Base-by-base conservation (phyloP, 2,888 invertebrate genomes). In the Luperina testacea region DNA sequence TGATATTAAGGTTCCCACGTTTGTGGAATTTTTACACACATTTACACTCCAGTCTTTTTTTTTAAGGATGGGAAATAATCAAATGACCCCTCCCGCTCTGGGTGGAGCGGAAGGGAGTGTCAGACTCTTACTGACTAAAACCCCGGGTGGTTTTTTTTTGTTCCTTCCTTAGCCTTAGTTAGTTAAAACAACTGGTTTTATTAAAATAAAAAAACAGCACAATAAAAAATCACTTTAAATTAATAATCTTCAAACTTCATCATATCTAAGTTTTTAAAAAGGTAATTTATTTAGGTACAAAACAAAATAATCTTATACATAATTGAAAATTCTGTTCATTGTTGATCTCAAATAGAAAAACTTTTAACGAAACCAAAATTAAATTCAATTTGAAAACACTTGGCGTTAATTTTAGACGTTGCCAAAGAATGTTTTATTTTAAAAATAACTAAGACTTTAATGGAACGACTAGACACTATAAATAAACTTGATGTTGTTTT, bases 401-500 rank as follows among this genome's bases (percentile, higher is more conserved):
- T 81, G 15, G 53, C n/a, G 74, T 78, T 72, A 81, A 79, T 82
- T 78, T 84, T 53, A 63, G 68, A 51, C 17, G 53, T 69, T 80
- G 27, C 9, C 24, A 73, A 84, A 80, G 13, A 72, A 73, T 53
- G 64, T 77, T 78, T 86, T 72, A 75, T 78, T 81, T 67, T 15
- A 53, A 68, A 81, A 73, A 68, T 71, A 17, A 32, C 45, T 67
- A 69, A 69, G 81, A 80, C 77, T 88, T 72, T 78, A 87, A 87
- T 81, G 67, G 82, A 74, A 81, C 27, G 90, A 82, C 90, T 87
- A 90, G 88, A 90, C 88, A 74, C 75, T 61, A 88, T 90, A 88
- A 88, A 89, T 84, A 87, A 80, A 67, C 72, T 64, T 27, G 59
- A 69, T 69, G 81, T 82, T 84, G 82, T 87, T 84, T 90, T 77